phyloP scores from a whole-genome alignment of 2,797 vertebrate species.

The Bovichtus variegatus region DNA sequence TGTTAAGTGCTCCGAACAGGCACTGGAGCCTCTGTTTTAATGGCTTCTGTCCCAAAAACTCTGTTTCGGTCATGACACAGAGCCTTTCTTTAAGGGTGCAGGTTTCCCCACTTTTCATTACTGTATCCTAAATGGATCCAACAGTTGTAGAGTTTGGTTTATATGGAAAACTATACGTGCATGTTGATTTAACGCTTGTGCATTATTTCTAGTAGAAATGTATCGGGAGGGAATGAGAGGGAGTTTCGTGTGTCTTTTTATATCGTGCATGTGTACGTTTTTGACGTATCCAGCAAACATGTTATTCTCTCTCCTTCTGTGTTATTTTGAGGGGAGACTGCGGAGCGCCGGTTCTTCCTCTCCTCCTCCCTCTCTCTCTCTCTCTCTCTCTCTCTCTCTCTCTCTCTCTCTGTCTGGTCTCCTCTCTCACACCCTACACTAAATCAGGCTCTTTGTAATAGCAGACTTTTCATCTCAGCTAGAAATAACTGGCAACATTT shows the following conservation, averaged over 20 bases:
- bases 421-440: slow-evolving; percentile 82
- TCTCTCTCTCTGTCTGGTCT: slow-evolving; percentile 62
- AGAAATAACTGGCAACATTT: slow-evolving; percentile 83
- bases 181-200: background rate
- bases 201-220: slow-evolving; percentile 13
- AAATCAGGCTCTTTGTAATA: slow-evolving; percentile 84
- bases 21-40: slow-evolving; percentile 67
- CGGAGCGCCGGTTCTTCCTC: slow-evolving; percentile 79
- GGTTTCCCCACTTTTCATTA: slow-evolving; percentile 47
- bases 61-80: slow-evolving; percentile 53
- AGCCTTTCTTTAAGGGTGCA: slow-evolving; percentile 50
- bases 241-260: slow-evolving; percentile 51
- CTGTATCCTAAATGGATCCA: slow-evolving; percentile 47
- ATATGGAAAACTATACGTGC: slow-evolving; percentile 38
- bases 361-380: slow-evolving; percentile 42
- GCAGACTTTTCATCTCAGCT: slow-evolving; percentile 83
- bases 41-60: slow-evolving; percentile 72
- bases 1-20: slow-evolving; percentile 67
- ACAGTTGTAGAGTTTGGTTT: slow-evolving; percentile 53
- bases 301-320: slow-evolving; percentile 83
- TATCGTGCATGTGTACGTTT: slow-evolving; percentile 70
- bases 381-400: slow-evolving; percentile 37
- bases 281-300: slow-evolving; percentile 81
- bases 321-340: slow-evolving; percentile 88
- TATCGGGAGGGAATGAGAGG: slow-evolving; percentile 20